Evolutionary conservation across 2,888 invertebrate species (phyloP), one percentile per base, ranked within the genome.

Genomic region (Cordilura impudica): DNA sequence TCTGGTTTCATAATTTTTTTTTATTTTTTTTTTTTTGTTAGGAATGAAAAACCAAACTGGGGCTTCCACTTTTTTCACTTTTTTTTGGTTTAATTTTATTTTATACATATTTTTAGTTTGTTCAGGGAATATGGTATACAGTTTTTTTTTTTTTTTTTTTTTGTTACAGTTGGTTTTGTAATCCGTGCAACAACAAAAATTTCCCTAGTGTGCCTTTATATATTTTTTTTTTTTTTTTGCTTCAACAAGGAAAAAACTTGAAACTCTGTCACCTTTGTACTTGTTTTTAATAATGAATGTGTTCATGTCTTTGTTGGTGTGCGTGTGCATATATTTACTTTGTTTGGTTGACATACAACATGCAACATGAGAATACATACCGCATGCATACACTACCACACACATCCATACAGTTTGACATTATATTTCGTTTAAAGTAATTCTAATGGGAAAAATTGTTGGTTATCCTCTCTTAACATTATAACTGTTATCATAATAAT

Each of bases 1-100:
- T 58, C 35, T 69, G 78, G 73, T 73, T 56, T 73, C 78, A 73
- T 58, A 73, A 73, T 69, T 18, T 63, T 58, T 19, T 39, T 72
- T 39, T 58, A 73, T 69, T 69, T 18, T 63, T 58, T 19, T 39
- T 72, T 39, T 67, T 31, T 18, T 31, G 31, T 21, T 49, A 45
- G 35, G 53, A 69, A 63, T 47, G 53, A 69, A 63, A 56, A 73
- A 71, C 35, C 14, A 16, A 29, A 47, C 18, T 69, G 51, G 49
- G 63, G 61, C 53, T 72, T 58, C 63, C 26, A 18, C 51, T 53
- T 70, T 3, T 67, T 74, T 23, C 19, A 12, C 8, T 63, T 49
- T 31, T n/a, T 18, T 3, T 45, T 31, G 19, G 0, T 2, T 21
- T 58, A 14, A n/a, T n/a, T n/a, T n/a, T n/a, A n/a, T n/a, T n/a